Evolutionary conservation across 2,113 vertebrate species (phyloP).

Genomic region (Pogona vitticeps): DNA sequence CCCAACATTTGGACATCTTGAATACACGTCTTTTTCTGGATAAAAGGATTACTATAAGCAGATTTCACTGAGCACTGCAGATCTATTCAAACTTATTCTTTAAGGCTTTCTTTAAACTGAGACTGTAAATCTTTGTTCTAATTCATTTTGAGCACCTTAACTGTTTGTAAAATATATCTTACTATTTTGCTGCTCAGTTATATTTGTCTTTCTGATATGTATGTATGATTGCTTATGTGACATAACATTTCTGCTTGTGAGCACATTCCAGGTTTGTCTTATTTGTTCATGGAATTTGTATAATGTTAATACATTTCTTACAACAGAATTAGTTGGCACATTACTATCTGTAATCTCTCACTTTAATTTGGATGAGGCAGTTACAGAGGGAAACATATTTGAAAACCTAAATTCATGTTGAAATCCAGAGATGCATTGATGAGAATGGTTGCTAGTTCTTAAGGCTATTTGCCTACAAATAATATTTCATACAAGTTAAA

Average conservation of each 20-base stretch:
- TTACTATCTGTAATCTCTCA: not conserved
- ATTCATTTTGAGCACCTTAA: not conserved
- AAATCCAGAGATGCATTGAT: not conserved
- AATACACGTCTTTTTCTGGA: not conserved
- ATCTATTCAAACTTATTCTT: constrained; percentile 10
- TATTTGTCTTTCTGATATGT: not conserved
- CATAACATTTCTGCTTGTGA: not conserved
- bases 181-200: not conserved
- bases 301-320: not conserved
- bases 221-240: not conserved
- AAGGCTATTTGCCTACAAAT: not conserved
- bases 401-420: not conserved
- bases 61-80: constrained; percentile 6
- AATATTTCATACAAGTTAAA: not conserved
- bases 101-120: not conserved
- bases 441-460: not conserved
- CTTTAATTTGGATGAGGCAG: not conserved
- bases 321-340: not conserved
- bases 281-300: not conserved
- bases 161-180: not conserved
- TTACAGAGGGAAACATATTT: not conserved
- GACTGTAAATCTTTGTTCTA: not conserved
- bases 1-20: not conserved
- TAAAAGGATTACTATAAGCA: constrained; percentile 24
- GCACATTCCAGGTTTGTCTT: not conserved